Conservation (phyloP, 2,888 invertebrate species). For the Orthosia gothica region DNA sequence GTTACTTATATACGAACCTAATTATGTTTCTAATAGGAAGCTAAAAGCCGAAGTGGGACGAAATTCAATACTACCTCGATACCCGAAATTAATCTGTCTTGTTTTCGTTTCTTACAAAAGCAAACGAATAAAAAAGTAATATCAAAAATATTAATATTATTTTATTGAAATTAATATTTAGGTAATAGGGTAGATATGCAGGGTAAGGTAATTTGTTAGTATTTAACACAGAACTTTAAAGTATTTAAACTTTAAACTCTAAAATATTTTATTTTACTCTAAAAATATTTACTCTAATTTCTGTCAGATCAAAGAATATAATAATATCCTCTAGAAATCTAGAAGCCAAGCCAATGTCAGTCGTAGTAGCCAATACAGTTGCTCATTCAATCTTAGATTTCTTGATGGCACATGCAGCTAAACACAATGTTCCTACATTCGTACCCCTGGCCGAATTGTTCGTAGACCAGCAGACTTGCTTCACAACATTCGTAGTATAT, state of each 20-base stretch:
- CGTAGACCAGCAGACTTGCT: slow-evolving; percentile 69
- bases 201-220: too few relatives aligned
- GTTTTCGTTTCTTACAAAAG: too few relatives aligned
- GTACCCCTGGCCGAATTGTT: slow-evolving; percentile 73
- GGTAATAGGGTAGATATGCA: too few relatives aligned
- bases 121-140: too few relatives aligned
- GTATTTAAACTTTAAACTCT: too few relatives aligned
- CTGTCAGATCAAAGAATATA: slow-evolving; percentile 51
- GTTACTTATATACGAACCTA: too few relatives aligned
- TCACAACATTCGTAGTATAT: slow-evolving; percentile 64
- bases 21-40: not conserved
- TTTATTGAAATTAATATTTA: too few relatives aligned
- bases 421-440: slow-evolving; percentile 27
- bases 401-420: slow-evolving; percentile 14
- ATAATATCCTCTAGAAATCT: slow-evolving; percentile 28
- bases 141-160: too few relatives aligned
- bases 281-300: slow-evolving; percentile 11
- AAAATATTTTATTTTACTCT: too few relatives aligned
- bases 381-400: slow-evolving; percentile 38
- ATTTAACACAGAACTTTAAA: not conserved
- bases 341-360: slow-evolving; percentile 41
- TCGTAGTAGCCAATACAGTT: slow-evolving; percentile 27
- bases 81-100: too few relatives aligned
- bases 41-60: not conserved
- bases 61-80: not conserved